These are phyloP conservation scores for Zosterops japonicus DNA, from an alignment of 2,113 vertebrate species.

Conservation along the genomic window DNA sequence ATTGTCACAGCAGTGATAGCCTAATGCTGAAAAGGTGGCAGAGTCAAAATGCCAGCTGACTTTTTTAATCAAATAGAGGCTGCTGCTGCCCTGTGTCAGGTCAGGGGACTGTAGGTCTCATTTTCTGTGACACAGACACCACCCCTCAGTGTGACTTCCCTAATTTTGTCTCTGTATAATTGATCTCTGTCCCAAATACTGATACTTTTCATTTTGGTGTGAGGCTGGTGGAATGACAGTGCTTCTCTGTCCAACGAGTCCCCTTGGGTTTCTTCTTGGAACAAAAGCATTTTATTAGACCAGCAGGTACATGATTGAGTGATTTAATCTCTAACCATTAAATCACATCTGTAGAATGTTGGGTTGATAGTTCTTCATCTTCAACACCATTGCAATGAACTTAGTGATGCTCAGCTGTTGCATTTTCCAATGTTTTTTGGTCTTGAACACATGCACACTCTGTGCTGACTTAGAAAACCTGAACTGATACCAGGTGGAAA, in stretches of 20 bases:
- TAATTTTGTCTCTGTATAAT: background rate
- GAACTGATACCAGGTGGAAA: background rate
- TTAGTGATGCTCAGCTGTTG: background rate
- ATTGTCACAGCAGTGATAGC: background rate
- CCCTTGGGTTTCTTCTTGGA: background rate
- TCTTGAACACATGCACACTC: background rate
- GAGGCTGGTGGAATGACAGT: background rate
- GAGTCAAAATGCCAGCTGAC: background rate
- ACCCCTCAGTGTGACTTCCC: background rate
- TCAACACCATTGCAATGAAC: background rate
- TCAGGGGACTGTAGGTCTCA: background rate
- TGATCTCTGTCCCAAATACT: background rate
- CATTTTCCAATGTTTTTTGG: background rate
- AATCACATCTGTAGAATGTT: background rate
- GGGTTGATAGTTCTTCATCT: background rate
- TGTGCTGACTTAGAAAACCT: background rate
- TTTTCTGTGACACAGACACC: background rate
- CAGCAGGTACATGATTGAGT: background rate
- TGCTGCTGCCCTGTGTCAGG: background rate
- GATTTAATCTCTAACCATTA: background rate
- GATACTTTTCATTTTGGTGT: background rate
- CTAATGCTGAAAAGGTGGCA: background rate
- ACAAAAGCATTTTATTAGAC: background rate
- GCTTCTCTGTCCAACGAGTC: accelerated
- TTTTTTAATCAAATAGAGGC: background rate